Percentiles rank a stretch among this genome's conserved stretches.
Conservation (phyloP, 1,140 invertebrate species). For the Gonioctena quinquepunctata region DNA sequence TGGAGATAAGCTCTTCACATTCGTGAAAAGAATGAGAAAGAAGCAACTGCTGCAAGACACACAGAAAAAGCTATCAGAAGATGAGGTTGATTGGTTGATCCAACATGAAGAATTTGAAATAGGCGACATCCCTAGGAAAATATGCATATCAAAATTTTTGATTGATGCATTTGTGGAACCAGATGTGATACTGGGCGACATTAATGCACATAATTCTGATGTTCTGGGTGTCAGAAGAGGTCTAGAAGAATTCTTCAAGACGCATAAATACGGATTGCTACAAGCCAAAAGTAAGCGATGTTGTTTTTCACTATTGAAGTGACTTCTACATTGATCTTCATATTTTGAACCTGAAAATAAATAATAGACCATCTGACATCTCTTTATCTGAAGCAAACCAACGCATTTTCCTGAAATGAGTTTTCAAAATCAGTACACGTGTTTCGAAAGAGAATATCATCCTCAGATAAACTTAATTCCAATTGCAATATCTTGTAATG, state of each 20-base stretch:
- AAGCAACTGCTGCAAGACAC: conserved; percentile 50
- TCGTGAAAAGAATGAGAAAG: conserved; percentile 32
- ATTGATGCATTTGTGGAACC: conserved; percentile 46
- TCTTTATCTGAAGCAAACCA: too few relatives aligned
- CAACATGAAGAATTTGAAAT: conserved; percentile 52
- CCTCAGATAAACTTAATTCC: too few relatives aligned
- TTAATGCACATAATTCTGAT: conserved; percentile 51
- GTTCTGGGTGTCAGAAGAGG: conserved; percentile 39
- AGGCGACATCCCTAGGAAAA: conserved; percentile 51
- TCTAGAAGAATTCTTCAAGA: conserved; percentile 36
- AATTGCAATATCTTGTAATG: too few relatives aligned
- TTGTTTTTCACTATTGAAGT: too few relatives aligned
- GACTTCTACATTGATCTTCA: too few relatives aligned
- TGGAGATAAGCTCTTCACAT: conserved; percentile 58
- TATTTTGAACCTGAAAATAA: too few relatives aligned
- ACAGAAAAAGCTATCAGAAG: conserved; percentile 37
- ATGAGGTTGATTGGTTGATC: conserved; percentile 35
- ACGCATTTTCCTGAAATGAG: too few relatives aligned
- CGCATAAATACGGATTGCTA: conserved; percentile 47
- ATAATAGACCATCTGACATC: too few relatives aligned
- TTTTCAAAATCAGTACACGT: too few relatives aligned
- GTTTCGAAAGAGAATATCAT: too few relatives aligned
- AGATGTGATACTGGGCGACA: conserved; percentile 54
- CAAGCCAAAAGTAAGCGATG: conserved; percentile 54
- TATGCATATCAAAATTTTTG: conserved; percentile 43